These are phyloP conservation scores for Poeciliopsis presidionis DNA, from an alignment of 2,797 vertebrate species.

Conservation along the genomic window DNA sequence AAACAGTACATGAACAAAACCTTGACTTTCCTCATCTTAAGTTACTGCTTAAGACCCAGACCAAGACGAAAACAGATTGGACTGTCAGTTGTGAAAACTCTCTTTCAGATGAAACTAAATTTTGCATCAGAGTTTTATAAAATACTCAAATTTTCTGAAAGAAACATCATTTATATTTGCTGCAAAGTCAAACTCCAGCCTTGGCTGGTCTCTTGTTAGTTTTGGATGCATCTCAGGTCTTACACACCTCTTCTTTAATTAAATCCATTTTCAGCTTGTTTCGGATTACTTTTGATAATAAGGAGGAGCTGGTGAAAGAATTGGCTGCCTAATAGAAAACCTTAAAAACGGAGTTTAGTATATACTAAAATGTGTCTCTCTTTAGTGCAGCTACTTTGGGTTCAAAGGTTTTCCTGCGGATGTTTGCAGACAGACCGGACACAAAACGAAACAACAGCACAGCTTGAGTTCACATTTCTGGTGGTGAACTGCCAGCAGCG, in stretches of 20 bases:
- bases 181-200: background rate
- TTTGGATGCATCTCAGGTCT: background rate
- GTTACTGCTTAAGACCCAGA: background rate
- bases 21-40: background rate
- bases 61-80: background rate
- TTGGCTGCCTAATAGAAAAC: background rate
- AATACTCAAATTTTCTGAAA: background rate
- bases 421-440: slow-evolving; percentile 33
- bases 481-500: slow-evolving; percentile 42
- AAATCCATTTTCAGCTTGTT: background rate
- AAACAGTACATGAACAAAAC: background rate
- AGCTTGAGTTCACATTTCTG: slow-evolving; percentile 43
- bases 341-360: background rate
- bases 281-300: background rate
- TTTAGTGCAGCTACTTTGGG: slow-evolving; percentile 3
- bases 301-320: background rate
- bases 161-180: background rate
- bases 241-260: background rate
- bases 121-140: background rate
- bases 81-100: background rate
- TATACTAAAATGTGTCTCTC: background rate
- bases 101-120: background rate
- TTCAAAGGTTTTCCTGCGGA: slow-evolving; percentile 35
- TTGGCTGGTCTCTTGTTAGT: background rate
- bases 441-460: slow-evolving; percentile 50